These are phyloP conservation scores for Caenorhabditis macrosperma DNA, from an alignment of 2,888 invertebrate genomes.

Conservation along the genomic window DNA sequence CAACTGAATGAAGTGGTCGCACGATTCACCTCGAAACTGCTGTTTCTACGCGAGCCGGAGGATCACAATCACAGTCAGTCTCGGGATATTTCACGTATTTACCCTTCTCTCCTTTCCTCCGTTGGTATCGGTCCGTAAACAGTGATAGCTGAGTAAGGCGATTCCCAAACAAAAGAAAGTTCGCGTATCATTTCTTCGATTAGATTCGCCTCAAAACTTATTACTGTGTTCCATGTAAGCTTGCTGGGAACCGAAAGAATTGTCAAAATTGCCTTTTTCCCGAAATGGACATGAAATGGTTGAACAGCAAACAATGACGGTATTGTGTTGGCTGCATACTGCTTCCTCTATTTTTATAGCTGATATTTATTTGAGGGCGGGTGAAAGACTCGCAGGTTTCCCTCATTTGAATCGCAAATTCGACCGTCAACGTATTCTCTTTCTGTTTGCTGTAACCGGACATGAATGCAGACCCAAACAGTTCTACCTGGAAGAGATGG, in stretches of 20 bases:
- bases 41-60: conserved; percentile 45
- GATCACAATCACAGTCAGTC: conserved; percentile 61
- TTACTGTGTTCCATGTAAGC: conserved; percentile 1
- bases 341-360: conserved; percentile 25
- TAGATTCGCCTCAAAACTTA: background rate
- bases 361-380: conserved; percentile 13
- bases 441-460: background rate
- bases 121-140: conserved; percentile 1
- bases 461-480: conserved; percentile 37
- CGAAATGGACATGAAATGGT: conserved; percentile 35
- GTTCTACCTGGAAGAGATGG: conserved; percentile 58
- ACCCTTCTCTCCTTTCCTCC: background rate
- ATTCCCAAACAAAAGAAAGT: conserved; percentile 18
- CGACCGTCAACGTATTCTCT: background rate
- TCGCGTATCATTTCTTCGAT: background rate
- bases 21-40: conserved; percentile 53
- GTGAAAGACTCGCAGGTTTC: background rate
- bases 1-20: conserved; percentile 59
- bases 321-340: conserved; percentile 25
- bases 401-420: conserved; percentile 24
- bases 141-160: conserved; percentile 16
- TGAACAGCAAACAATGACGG: conserved; percentile 49
- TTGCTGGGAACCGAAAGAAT: background rate
- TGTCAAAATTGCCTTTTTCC: background rate
- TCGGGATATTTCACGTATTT: conserved; percentile 11